These are phyloP conservation scores for Phocoena phocoena DNA, from an alignment of 2,113 vertebrate species.

Conservation along the genomic window DNA sequence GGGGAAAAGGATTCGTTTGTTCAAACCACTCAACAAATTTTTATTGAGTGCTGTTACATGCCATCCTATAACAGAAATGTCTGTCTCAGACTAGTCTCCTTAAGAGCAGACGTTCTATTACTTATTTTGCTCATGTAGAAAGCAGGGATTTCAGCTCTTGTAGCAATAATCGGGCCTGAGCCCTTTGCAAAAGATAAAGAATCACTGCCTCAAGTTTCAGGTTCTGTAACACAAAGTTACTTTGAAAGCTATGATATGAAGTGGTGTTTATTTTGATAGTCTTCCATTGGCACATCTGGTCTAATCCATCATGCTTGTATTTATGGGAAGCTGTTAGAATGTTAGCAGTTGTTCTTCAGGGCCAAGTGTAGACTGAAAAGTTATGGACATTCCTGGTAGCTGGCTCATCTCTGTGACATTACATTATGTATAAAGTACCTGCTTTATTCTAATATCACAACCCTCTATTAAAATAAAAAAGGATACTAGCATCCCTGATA, in stretches of 20 bases:
- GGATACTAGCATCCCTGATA: neutral
- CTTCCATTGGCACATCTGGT: neutral
- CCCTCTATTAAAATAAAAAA: neutral
- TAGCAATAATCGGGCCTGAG: neutral
- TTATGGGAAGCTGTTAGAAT: neutral
- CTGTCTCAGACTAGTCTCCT: neutral
- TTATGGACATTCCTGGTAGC: neutral
- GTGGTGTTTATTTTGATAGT: neutral
- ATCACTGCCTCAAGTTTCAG: neutral
- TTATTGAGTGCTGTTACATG: neutral
- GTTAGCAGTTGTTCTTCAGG: neutral
- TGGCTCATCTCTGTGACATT: neutral
- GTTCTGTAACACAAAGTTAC: neutral
- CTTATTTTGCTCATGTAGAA: neutral
- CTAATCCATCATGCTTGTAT: neutral
- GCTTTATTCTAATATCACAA: neutral
- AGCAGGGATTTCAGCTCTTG: neutral
- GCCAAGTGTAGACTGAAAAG: neutral
- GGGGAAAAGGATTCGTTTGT: neutral
- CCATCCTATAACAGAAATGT: neutral
- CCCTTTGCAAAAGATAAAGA: neutral
- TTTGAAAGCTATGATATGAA: neutral
- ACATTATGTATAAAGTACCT: neutral
- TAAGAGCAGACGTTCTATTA: neutral
- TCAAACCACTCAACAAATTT: neutral